Evolutionary conservation across 2,888 invertebrate genomes (phyloP).

Genomic region (Drosophila atripex): DNA sequence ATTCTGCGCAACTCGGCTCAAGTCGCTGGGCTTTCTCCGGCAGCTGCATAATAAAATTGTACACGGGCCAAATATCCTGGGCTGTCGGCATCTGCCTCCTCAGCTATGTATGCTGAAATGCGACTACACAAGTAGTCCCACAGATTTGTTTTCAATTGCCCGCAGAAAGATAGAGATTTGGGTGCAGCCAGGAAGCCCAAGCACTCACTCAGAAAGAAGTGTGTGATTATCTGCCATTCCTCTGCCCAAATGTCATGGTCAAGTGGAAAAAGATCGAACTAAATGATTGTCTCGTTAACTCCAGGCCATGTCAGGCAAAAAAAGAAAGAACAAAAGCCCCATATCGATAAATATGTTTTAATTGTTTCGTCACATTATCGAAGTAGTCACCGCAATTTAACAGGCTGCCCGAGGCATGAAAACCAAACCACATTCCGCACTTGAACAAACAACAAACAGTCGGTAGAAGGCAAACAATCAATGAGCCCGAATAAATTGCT

Average conservation of each 20-base stretch:
- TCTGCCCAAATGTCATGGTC: neutral
- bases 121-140: constrained; percentile 4
- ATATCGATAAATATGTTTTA: constrained; percentile 32
- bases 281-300: neutral
- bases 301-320: neutral
- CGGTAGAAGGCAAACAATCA: constrained; percentile 51
- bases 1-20: constrained; percentile 53
- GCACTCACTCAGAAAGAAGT: neutral
- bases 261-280: neutral
- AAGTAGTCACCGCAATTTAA: constrained; percentile 42
- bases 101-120: constrained; percentile 23
- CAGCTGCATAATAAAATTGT: constrained; percentile 58
- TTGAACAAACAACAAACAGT: constrained; percentile 35
- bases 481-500: constrained; percentile 60
- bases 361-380: constrained; percentile 26
- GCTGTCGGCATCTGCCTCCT: constrained; percentile 41
- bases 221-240: neutral
- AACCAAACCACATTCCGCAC: constrained; percentile 14
- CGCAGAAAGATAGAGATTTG: constrained; percentile 19
- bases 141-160: constrained; percentile 42
- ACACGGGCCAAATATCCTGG: constrained; percentile 44
- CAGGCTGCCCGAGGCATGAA: constrained; percentile 16
- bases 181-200: neutral
- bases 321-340: neutral
- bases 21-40: constrained; percentile 27